phyloP scores from a whole-genome alignment of 2,113 vertebrate species.

The Uria lomvia region DNA sequence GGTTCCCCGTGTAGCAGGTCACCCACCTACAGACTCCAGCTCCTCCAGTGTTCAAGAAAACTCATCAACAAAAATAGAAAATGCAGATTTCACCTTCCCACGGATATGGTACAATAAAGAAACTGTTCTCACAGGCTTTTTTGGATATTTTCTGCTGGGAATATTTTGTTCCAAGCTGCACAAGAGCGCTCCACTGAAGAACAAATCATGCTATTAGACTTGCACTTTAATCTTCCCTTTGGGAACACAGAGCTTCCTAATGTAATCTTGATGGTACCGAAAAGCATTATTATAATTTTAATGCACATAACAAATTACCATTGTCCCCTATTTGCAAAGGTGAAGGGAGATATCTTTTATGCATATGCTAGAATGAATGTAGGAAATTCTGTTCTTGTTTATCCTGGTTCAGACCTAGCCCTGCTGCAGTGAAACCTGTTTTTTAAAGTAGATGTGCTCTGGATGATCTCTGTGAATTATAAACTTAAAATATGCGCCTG shows the following conservation, averaged over 20 bases:
- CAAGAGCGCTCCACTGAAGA: not conserved
- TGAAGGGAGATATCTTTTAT: not conserved
- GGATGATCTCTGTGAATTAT: not conserved
- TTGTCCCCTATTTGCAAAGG: not conserved
- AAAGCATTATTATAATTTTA: not conserved
- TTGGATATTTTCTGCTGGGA: not conserved
- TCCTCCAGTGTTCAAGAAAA: not conserved
- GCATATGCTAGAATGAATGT: not conserved
- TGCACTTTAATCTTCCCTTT: constrained; percentile 35
- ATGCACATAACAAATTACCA: not conserved
- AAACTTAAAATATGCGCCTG: not conserved
- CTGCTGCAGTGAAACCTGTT: not conserved
- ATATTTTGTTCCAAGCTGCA: not conserved
- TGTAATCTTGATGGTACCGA: not conserved
- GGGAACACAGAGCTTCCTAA: constrained; percentile 15
- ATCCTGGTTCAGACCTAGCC: not conserved
- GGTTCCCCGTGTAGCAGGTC: not conserved
- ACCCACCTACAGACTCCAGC: not conserved
- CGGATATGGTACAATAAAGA: not conserved
- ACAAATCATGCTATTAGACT: not conserved
- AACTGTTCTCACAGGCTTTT: not conserved
- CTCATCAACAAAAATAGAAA: not conserved
- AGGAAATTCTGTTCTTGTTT: not conserved
- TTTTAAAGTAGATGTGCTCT: not conserved
- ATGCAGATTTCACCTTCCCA: not conserved